Conservation (phyloP, 2,888 invertebrate genomes). For the Cephus nigrinus region DNA sequence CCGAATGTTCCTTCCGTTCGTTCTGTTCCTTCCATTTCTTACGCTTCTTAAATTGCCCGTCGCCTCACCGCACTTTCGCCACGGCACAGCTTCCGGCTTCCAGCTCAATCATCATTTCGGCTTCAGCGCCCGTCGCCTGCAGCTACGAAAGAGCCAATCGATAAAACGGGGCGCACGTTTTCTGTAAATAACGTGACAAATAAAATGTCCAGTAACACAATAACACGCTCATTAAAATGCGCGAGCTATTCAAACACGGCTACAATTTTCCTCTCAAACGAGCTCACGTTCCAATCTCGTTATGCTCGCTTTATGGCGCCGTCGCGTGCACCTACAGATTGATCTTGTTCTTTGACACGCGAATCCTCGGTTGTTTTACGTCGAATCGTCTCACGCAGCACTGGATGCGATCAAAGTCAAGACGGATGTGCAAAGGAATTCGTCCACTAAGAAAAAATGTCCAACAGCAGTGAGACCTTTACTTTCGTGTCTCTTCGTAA, state of each 20-base stretch:
- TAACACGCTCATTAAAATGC: neutral
- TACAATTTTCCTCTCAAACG: neutral
- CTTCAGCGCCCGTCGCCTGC: neutral
- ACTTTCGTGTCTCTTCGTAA: neutral
- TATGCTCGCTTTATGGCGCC: neutral
- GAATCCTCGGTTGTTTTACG: neutral
- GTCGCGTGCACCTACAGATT: neutral
- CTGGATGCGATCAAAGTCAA: neutral
- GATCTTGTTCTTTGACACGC: neutral
- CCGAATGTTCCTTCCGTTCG: slow-evolving; percentile 36
- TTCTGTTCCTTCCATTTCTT: neutral
- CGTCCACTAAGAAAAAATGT: neutral
- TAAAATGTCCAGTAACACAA: neutral
- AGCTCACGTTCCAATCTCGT: neutral
- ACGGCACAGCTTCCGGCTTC: neutral
- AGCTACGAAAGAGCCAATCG: neutral
- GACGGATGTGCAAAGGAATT: neutral
- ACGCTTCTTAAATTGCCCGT: neutral
- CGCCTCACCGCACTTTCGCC: neutral
- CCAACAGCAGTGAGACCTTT: neutral
- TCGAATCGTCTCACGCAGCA: neutral
- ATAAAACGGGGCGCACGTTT: neutral
- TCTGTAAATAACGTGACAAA: neutral
- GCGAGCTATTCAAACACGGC: neutral
- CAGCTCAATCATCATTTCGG: neutral